Conservation (phyloP, 2,113 vertebrate species). For the Gadus macrocephalus region DNA sequence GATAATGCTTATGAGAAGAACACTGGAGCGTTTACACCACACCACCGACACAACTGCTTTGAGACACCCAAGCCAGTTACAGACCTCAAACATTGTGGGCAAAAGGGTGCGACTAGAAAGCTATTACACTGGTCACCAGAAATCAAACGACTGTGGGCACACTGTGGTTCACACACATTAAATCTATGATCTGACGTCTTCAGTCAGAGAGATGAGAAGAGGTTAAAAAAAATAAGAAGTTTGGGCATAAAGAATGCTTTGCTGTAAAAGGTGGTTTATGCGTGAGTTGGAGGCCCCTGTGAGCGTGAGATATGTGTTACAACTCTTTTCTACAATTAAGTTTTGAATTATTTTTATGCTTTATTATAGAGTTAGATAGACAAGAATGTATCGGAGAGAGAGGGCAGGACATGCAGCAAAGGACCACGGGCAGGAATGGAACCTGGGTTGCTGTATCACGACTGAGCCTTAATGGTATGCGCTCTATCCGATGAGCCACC, state of each 20-base stretch:
- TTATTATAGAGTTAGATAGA: too few species aligned
- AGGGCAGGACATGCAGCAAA: too few species aligned
- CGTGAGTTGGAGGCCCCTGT: too few species aligned
- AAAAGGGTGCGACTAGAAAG: conserved; percentile 35
- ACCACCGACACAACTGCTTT: conserved; percentile 51
- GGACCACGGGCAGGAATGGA: too few species aligned
- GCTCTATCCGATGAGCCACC: too few species aligned
- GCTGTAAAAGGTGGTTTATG: not conserved
- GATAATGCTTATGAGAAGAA: conserved; percentile 55
- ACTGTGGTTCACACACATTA: conserved; percentile 9
- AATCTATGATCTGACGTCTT: conserved; percentile 15
- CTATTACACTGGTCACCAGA: conserved; percentile 37
- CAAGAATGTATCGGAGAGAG: too few species aligned
- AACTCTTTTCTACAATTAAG: too few species aligned
- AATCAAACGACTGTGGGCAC: conserved; percentile 12
- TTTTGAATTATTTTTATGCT: too few species aligned
- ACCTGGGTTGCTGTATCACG: too few species aligned
- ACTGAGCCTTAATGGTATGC: too few species aligned
- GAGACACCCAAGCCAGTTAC: conserved; percentile 49
- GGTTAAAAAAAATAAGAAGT: conserved; percentile 17
- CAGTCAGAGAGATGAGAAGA: conserved; percentile 29
- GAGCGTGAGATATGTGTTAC: too few species aligned
- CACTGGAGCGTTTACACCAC: conserved; percentile 53
- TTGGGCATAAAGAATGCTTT: not conserved
- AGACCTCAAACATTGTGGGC: conserved; percentile 24